Evolutionary conservation across 2,113 vertebrate species (phyloP).

Genomic region (Onychorhynchus coronatus): DNA sequence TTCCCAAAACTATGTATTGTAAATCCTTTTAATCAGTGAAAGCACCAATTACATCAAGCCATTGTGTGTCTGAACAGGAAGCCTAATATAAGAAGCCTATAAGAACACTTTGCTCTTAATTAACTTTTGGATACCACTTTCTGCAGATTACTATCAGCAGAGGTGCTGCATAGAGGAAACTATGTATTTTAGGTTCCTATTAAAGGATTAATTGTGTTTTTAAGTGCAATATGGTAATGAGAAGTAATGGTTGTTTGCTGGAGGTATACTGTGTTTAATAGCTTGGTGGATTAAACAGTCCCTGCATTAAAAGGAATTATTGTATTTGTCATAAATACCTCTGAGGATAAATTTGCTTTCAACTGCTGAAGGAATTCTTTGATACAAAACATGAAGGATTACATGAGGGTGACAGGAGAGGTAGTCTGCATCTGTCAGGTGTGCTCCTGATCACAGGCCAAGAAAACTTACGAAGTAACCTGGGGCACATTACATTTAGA

Average conservation of each 20-base stretch:
- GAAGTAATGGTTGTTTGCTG: constrained; percentile 59
- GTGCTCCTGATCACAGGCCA: constrained; percentile 73
- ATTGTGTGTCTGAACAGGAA: constrained; percentile 58
- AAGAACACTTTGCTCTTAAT: constrained; percentile 32
- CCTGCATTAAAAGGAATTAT: constrained; percentile 69
- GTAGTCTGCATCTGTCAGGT: constrained; percentile 80
- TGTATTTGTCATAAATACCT: constrained; percentile 78
- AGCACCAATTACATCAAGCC: constrained; percentile 22
- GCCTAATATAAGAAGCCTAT: neutral
- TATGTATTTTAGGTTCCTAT: constrained; percentile 35
- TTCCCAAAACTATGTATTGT: constrained; percentile 52
- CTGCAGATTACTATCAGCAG: constrained; percentile 1
- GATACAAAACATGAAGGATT: constrained; percentile 73
- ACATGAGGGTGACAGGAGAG: constrained; percentile 68
- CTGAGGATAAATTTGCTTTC: constrained; percentile 70
- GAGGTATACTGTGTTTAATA: constrained; percentile 51
- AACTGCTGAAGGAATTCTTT: constrained; percentile 71
- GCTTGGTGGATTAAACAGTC: constrained; percentile 65
- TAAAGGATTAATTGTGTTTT: constrained; percentile 71
- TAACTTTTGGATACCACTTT: constrained; percentile 41
- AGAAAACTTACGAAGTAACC: constrained; percentile 70
- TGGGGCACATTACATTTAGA: constrained; percentile 69
- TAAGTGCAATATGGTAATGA: constrained; percentile 61
- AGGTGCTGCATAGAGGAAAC: constrained; percentile 50
- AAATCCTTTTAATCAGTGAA: constrained; percentile 48